Evolutionary conservation across 1,140 invertebrate species (phyloP), one percentile per base, ranked within the genome.

Genomic region (Holotrichia oblita): DNA sequence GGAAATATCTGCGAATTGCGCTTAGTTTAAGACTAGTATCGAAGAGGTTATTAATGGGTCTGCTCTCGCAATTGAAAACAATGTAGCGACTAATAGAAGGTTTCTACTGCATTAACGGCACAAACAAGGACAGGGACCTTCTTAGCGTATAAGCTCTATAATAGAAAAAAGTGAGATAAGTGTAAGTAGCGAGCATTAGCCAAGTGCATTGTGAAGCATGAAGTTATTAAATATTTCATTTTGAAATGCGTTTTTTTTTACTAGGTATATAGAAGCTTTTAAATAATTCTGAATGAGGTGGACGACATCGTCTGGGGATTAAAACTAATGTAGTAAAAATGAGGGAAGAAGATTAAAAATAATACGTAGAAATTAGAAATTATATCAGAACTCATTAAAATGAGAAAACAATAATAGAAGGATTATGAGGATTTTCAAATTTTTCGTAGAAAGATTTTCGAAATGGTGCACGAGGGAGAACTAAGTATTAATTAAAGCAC

Each of bases 1-100:
- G 61, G 41, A n/a, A 6, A 6, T 72, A 77, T 20, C 27, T 14
- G 17, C 24, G 27, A n/a, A 27, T 55, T 20, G 41, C 41, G 22
- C 20, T 69, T 77, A 75, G 40, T 69, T 34, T 34, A 34, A 10
- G 41, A 41, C 12, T 17, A 22, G 40, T 48, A 79, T 77, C 42
- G 59, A 80, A 78, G 42, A 73, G 76, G 69, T 78, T 80, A 80
- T 80, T 80, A 80, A 80, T 77, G 80, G 79, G 77, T 14, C 77
- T 64, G 73, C 59, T 79, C 76, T 80, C 77, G 78, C 80, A 80
- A 80, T 78, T 79, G 80, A 76, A 77, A 80, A 80, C 79, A 80
- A 79, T 73, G 80, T 79, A 17, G 55, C 44, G 73, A 69, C 77
- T 77, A 77, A 77, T 77, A 77, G 61, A 59, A 3, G 0, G 61